These are phyloP conservation scores for Chaetogeoica ovagalla DNA, from an alignment of 2,888 invertebrate species.

Conservation along the genomic window DNA sequence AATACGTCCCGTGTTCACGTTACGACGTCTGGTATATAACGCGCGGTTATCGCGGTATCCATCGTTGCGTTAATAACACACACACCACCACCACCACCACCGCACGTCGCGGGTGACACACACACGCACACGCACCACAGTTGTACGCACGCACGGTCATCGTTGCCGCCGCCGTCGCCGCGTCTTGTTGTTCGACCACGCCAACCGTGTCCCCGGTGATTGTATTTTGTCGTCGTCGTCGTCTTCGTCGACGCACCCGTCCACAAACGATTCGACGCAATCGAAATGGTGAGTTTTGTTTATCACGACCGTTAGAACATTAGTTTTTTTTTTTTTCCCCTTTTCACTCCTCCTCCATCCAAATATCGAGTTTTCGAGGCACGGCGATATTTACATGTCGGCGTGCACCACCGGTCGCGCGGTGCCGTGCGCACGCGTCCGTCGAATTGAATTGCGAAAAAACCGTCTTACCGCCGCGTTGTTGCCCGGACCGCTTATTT, in stretches of 20 bases:
- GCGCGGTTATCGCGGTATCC: slow-evolving; percentile 45
- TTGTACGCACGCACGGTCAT: not conserved
- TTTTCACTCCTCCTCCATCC: too few relatives aligned
- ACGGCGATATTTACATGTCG: too few relatives aligned
- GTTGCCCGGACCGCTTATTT: slow-evolving; percentile 41
- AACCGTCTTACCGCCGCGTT: slow-evolving; percentile 7
- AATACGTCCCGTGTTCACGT: not conserved
- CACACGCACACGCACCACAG: slow-evolving; percentile 2
- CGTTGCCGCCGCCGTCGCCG: slow-evolving; percentile 6
- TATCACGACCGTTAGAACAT: too few relatives aligned
- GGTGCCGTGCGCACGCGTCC: not conserved
- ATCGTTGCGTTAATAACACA: slow-evolving; percentile 12
- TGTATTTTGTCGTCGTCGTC: slow-evolving; percentile 8
- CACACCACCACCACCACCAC: not conserved
- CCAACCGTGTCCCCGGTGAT: slow-evolving; percentile 23
- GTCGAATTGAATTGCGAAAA: not conserved
- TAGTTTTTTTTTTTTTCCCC: too few relatives aligned
- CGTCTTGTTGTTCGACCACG: not conserved
- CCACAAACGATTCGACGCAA: not conserved
- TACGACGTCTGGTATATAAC: not conserved
- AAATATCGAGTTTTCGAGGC: too few relatives aligned
- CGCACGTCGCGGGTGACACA: slow-evolving; percentile 14
- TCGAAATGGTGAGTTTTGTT: slow-evolving; percentile 23
- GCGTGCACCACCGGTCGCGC: not conserved
- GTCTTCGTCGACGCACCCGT: not conserved